Percentiles rank a stretch among this genome's conserved stretches.
Evolutionary conservation across 2,113 vertebrate species (phyloP).

Genomic region (Potamarius usumacintae): DNA sequence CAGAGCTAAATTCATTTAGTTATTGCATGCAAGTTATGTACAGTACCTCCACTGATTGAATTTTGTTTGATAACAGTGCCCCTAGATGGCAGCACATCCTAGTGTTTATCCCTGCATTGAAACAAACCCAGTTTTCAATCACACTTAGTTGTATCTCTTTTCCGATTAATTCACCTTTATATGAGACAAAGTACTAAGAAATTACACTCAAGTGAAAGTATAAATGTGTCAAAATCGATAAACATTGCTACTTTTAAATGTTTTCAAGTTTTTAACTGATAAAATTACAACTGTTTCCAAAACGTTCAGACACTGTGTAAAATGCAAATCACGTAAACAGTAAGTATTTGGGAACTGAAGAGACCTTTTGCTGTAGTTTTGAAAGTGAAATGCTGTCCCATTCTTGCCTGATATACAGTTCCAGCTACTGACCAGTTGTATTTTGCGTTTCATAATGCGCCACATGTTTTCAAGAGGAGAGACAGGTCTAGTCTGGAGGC

Average conservation of each 20-base stretch:
- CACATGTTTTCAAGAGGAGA: no score
- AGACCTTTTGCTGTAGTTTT: no score
- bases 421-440: no score
- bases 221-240: neutral
- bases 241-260: neutral
- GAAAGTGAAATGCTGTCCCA: no score
- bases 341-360: no score
- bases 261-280: neutral
- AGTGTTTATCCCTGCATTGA: neutral
- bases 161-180: neutral
- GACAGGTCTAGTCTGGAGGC: no score
- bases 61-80: neutral
- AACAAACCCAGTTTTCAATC: neutral
- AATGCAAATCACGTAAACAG: no score
- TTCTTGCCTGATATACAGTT: no score
- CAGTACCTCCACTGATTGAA: neutral
- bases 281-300: neutral
- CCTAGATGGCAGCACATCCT: neutral
- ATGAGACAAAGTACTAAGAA: neutral
- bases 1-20: neutral
- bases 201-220: neutral
- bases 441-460: no score
- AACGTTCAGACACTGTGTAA: no score
- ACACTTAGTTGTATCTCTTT: neutral
- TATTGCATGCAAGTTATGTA: neutral